Conservation (phyloP, 2,797 vertebrate species). For the Clarias fuscus region DNA sequence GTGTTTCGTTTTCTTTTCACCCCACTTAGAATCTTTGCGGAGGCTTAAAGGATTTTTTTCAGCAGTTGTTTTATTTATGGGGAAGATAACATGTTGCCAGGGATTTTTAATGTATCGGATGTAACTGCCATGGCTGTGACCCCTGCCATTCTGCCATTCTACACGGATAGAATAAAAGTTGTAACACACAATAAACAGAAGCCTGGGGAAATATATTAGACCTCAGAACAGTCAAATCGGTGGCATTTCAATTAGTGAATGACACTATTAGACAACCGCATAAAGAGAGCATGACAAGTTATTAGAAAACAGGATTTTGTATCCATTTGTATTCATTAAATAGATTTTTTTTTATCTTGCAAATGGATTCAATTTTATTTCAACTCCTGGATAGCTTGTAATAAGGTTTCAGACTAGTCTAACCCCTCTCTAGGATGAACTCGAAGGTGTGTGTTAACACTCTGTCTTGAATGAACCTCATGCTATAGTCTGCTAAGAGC, state of each 20-base stretch:
- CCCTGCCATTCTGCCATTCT: constrained; percentile 24
- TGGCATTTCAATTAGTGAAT: background rate
- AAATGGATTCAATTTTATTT: background rate
- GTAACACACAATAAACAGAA: constrained; percentile 17
- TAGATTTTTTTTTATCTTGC: background rate
- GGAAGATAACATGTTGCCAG: constrained; percentile 17
- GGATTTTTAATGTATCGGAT: constrained; percentile 34
- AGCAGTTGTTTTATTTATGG: constrained; percentile 29
- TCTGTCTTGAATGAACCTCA: constrained; percentile 46
- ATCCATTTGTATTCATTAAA: background rate
- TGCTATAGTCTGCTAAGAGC: constrained; percentile 64
- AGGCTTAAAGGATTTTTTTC: constrained; percentile 11
- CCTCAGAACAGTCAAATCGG: background rate
- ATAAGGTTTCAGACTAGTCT: background rate
- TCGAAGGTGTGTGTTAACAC: constrained; percentile 52
- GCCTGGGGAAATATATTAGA: constrained; percentile 6
- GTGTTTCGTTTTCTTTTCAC: constrained; percentile 16
- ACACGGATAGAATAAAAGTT: constrained; percentile 18
- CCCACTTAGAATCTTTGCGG: background rate
- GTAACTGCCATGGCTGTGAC: constrained; percentile 27
- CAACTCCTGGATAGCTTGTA: background rate
- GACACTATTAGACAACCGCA: background rate
- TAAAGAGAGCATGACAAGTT: background rate
- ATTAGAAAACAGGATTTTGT: background rate
- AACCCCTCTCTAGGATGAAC: constrained; percentile 45